These are phyloP conservation scores for Drosophila orosa DNA, from an alignment of 1,140 invertebrate species.

Conservation along the genomic window DNA sequence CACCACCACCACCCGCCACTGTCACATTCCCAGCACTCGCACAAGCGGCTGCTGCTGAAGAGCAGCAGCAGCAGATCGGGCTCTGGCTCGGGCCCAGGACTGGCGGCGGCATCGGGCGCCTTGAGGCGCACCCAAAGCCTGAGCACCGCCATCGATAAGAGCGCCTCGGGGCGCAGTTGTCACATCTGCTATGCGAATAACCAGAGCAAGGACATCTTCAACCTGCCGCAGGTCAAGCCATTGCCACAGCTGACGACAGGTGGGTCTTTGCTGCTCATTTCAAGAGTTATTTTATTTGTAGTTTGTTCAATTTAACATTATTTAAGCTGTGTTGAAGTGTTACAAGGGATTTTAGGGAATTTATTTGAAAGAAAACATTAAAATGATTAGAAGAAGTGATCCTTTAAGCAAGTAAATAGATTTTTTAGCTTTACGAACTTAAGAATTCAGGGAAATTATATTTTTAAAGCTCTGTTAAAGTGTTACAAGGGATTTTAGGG, in stretches of 20 bases:
- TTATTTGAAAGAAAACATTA: too few species aligned
- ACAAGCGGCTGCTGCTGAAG: constrained; percentile 52
- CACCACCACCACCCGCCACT: constrained; percentile 36
- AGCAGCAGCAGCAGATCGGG: constrained; percentile 30
- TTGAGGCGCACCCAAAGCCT: constrained; percentile 77
- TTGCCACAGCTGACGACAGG: constrained; percentile 36
- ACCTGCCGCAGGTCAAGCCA: constrained; percentile 60
- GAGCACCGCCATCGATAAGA: constrained; percentile 74
- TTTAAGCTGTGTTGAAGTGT: too few species aligned
- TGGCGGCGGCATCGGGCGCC: background rate
- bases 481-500: background rate
- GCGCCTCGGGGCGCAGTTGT: constrained; percentile 71
- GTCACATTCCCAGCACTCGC: constrained; percentile 61
- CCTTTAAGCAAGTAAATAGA: too few species aligned
- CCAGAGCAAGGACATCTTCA: constrained; percentile 81
- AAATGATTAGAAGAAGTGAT: too few species aligned
- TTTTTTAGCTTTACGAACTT: too few species aligned
- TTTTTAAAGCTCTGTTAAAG: too few species aligned
- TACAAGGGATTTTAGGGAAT: background rate
- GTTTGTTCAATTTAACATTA: background rate
- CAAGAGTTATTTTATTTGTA: background rate
- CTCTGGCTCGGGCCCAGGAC: background rate
- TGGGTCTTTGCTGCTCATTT: background rate
- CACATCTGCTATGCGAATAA: constrained; percentile 83
- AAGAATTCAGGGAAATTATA: too few species aligned